Conservation (phyloP, 2,888 invertebrate species). For the Lycaena phlaeas region DNA sequence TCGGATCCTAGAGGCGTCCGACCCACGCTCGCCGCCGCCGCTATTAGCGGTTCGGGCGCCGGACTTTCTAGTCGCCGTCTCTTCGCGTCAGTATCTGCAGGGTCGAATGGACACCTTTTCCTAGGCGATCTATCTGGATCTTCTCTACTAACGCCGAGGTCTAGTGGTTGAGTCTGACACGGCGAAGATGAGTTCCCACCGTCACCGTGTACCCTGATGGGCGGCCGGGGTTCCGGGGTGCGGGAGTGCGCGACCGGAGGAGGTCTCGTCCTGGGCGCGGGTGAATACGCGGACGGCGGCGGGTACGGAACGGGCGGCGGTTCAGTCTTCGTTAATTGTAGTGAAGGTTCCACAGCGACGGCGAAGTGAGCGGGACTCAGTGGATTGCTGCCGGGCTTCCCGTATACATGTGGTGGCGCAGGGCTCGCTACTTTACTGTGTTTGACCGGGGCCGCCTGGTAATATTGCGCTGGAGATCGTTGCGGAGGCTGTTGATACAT, state of each 20-base stretch:
- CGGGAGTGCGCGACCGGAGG: constrained; percentile 75
- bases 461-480: constrained; percentile 61
- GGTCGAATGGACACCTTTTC: constrained; percentile 73
- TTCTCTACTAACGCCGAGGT: constrained; percentile 80
- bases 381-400: constrained; percentile 70
- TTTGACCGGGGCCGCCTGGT: constrained; percentile 67
- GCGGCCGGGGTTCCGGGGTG: constrained; percentile 65
- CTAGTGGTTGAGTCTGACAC: constrained; percentile 85
- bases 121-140: constrained; percentile 77
- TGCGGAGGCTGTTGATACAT: constrained; percentile 56
- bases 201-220: constrained; percentile 44
- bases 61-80: constrained; percentile 75
- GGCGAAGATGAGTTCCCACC: constrained; percentile 51
- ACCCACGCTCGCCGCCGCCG: constrained; percentile 80
- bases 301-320: constrained; percentile 59
- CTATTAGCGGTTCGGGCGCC: constrained; percentile 77
- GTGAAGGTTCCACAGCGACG: constrained; percentile 45
- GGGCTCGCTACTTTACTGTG: constrained; percentile 85
- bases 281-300: constrained; percentile 51
- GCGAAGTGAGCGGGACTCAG: constrained; percentile 64
- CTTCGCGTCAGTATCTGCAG: constrained; percentile 74
- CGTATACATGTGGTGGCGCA: constrained; percentile 83
- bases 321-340: constrained; percentile 74
- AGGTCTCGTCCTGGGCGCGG: constrained; percentile 45
- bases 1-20: constrained; percentile 75